These are phyloP conservation scores for Vidua chalybeata DNA, from an alignment of 2,113 vertebrate species.

Conservation along the genomic window DNA sequence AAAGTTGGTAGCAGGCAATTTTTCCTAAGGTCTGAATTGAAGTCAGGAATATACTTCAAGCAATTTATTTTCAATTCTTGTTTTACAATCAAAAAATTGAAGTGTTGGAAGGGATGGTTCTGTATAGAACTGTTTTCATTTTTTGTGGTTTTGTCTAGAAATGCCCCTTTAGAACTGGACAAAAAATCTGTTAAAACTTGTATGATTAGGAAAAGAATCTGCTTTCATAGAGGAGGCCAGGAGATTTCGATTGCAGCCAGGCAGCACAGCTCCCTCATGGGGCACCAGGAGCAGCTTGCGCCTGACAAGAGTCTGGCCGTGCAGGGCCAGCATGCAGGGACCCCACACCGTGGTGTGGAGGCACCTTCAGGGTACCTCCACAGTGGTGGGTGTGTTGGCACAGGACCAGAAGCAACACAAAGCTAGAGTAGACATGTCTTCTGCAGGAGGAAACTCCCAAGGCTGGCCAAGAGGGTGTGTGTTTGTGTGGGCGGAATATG, in stretches of 20 bases:
- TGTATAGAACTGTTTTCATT: background rate
- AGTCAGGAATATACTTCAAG: background rate
- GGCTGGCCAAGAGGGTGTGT: too few relatives aligned
- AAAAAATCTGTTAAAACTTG: background rate
- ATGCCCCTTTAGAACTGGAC: too few relatives aligned
- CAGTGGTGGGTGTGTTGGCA: fast-evolving
- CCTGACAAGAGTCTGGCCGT: background rate
- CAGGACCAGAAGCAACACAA: background rate
- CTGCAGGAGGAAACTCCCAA: background rate
- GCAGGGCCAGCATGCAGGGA: fast-evolving
- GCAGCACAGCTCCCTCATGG: background rate
- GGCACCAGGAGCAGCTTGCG: background rate
- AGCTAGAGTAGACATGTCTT: background rate
- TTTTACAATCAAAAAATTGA: background rate
- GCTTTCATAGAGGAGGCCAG: background rate
- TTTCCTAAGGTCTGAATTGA: background rate
- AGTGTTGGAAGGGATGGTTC: fast-evolving
- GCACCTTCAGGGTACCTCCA: background rate
- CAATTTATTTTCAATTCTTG: background rate
- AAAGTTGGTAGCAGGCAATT: background rate
- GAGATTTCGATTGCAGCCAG: fast-evolving
- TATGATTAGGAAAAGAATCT: background rate
- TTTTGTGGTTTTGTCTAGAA: background rate
- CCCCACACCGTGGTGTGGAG: fast-evolving
- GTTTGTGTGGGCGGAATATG: background rate